phyloP scores from a whole-genome alignment of 2,797 vertebrate species.

The Bryconaethiops microstoma region DNA sequence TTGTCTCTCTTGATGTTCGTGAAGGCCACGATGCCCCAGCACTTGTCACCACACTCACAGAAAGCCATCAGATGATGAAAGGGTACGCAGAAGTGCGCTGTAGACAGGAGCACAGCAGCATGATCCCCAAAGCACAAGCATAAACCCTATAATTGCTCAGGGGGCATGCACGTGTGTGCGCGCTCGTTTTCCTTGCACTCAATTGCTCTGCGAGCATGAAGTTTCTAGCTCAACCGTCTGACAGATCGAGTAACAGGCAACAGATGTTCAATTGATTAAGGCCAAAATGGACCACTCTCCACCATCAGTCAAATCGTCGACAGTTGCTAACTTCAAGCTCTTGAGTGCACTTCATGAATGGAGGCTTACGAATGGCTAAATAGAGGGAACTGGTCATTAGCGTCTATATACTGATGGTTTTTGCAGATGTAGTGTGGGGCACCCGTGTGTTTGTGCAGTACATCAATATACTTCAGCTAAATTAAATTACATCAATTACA shows the following conservation, averaged over 20 bases:
- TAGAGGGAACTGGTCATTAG: constrained; percentile 4
- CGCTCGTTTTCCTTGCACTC: neutral
- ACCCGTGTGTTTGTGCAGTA: neutral
- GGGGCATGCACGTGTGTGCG: neutral
- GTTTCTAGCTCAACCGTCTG: constrained; percentile 43
- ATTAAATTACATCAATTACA: neutral
- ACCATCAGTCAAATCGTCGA: neutral
- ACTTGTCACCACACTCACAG: neutral
- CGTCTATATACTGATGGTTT: neutral
- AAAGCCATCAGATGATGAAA: neutral
- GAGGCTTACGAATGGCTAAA: constrained; percentile 4
- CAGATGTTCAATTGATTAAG: constrained; percentile 48
- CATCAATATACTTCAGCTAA: neutral
- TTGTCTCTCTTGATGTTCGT: neutral
- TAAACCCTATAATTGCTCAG: constrained; percentile 2
- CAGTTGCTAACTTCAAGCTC: constrained; percentile 15
- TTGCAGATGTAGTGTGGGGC: neutral
- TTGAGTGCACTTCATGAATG: constrained; percentile 15
- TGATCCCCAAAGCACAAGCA: neutral
- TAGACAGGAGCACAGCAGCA: neutral
- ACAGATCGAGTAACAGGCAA: constrained; percentile 22
- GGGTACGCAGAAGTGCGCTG: neutral
- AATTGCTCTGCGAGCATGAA: constrained; percentile 26
- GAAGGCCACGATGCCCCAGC: neutral
- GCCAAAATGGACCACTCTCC: constrained; percentile 11